A percentile compares a stretch with the other conserved stretches of the same genome.
These are phyloP conservation scores for Nothoprocta pentlandii DNA, from an alignment of 2,113 vertebrate genomes.

Conservation along the genomic window DNA sequence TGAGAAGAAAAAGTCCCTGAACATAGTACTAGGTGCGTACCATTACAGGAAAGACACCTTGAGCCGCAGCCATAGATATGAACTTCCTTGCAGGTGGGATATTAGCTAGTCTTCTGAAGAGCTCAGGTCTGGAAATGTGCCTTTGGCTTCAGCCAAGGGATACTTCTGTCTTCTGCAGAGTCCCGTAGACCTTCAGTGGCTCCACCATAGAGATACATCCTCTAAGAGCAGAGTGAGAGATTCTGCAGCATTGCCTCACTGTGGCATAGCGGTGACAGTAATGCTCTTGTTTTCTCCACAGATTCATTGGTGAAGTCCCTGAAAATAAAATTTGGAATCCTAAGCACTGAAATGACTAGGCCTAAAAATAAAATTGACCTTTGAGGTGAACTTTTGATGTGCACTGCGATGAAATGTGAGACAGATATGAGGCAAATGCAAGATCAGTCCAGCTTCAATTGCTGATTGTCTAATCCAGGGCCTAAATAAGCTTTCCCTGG, in stretches of 20 bases:
- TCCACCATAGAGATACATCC: not conserved
- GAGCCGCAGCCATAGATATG: not conserved
- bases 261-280: not conserved
- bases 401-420: not conserved
- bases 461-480: not conserved
- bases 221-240: not conserved
- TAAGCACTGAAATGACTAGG: not conserved
- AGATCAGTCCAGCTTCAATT: not conserved
- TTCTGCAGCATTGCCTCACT: not conserved
- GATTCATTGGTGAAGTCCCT: not conserved
- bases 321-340: not conserved
- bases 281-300: not conserved
- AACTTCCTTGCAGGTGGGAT: not conserved
- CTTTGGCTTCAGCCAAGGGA: not conserved
- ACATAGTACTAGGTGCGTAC: fast-evolving
- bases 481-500: not conserved
- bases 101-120: not conserved
- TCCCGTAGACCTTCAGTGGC: not conserved
- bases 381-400: not conserved
- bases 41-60: not conserved
- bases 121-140: not conserved
- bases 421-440: not conserved
- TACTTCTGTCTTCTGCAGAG: not conserved
- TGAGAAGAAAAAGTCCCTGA: not conserved
- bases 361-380: not conserved